Evolutionary conservation across 2,797 vertebrate species (phyloP).

Genomic region (Chelon auratus): DNA sequence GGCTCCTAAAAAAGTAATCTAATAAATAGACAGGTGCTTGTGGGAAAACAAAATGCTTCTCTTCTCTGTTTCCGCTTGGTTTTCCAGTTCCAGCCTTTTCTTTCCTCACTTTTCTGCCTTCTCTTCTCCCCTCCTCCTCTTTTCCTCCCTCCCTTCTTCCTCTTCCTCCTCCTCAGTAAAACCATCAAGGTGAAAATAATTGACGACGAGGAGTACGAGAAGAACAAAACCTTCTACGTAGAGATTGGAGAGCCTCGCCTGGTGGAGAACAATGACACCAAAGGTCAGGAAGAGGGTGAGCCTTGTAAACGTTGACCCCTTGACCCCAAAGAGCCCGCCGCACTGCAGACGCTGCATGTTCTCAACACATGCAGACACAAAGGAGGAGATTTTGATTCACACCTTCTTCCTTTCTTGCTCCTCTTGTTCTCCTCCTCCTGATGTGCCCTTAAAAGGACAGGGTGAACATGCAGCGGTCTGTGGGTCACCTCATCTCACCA

Average conservation of each 20-base stretch:
- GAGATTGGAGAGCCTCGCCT: constrained; percentile 97
- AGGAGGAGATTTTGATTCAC: constrained; percentile 33
- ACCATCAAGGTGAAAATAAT: constrained; percentile 98
- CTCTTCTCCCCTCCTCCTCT: constrained; percentile 73
- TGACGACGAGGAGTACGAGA: constrained; percentile 99
- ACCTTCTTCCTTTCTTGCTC: background rate
- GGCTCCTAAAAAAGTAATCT: background rate
- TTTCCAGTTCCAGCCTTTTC: constrained; percentile 60
- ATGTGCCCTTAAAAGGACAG: constrained; percentile 31
- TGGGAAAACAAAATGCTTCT: constrained; percentile 30
- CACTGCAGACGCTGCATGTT: constrained; percentile 59
- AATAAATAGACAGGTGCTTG: constrained; percentile 20
- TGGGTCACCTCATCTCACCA: constrained; percentile 66
- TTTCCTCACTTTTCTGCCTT: constrained; percentile 85
- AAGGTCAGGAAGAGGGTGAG: constrained; percentile 93
- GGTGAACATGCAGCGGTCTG: constrained; percentile 67
- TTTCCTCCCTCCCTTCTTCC: constrained; percentile 80
- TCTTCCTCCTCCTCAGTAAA: constrained; percentile 92
- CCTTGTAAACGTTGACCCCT: constrained; percentile 52
- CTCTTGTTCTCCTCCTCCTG: constrained; percentile 30
- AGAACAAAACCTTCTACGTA: constrained; percentile 99
- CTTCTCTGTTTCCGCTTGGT: constrained; percentile 44
- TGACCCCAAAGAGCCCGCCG: constrained; percentile 29
- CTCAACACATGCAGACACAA: constrained; percentile 34
- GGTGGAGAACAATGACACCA: constrained; percentile 96